Percentiles rank a stretch among this genome's conserved stretches.
Evolutionary conservation across 1,140 invertebrate genomes (phyloP).

Genomic region (Delia radicum): DNA sequence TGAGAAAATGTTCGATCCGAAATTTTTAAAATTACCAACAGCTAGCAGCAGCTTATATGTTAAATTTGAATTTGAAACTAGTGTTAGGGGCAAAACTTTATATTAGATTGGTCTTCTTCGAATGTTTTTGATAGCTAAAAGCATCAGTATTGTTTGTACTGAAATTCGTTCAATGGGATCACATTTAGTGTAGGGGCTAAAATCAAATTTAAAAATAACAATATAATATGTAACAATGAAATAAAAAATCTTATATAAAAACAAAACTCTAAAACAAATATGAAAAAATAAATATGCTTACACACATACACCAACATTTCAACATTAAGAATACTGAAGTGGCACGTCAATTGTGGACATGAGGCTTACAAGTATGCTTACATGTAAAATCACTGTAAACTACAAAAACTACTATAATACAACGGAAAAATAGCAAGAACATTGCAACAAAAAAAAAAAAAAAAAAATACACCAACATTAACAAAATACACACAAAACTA

Average conservation of each 20-base stretch:
- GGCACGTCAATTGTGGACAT: slow-evolving; percentile 18
- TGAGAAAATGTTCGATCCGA: too few species aligned
- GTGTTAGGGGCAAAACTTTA: too few species aligned
- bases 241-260: neutral
- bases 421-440: neutral
- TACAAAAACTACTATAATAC: neutral
- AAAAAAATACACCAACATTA: neutral
- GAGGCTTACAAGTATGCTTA: slow-evolving; percentile 25
- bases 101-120: too few species aligned
- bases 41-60: too few species aligned
- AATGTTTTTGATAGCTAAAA: too few species aligned
- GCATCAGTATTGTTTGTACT: too few species aligned
- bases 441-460: neutral
- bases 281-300: neutral
- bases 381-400: slow-evolving; percentile 30
- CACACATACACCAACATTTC: neutral
- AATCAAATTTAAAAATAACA: neutral
- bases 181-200: too few species aligned
- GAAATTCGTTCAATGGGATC: too few species aligned
- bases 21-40: too few species aligned
- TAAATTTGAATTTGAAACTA: too few species aligned
- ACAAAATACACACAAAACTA: neutral
- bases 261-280: neutral
- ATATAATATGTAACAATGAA: neutral
- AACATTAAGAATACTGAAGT: neutral